phyloP scores from a whole-genome alignment of 2,888 invertebrate genomes.

The Anthrax anthrax region DNA sequence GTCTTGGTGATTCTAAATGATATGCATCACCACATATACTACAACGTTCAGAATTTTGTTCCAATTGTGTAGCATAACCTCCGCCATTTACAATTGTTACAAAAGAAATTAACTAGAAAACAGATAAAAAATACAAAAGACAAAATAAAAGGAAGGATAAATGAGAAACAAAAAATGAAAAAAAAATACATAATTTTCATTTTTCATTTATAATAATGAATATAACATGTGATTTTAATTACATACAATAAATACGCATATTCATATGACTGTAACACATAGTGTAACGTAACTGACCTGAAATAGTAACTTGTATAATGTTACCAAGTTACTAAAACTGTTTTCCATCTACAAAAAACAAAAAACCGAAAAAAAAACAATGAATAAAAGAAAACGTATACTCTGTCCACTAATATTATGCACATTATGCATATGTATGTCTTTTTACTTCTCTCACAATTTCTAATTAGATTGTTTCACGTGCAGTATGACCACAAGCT shows the following conservation, averaged over 20 bases:
- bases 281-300: conserved; percentile 9
- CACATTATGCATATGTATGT: too few relatives aligned
- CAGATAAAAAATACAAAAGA: conserved; percentile 8
- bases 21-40: conserved; percentile 83
- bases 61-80: conserved; percentile 81
- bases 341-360: too few relatives aligned
- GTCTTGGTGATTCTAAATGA: conserved; percentile 53
- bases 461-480: too few relatives aligned
- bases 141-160: too few relatives aligned
- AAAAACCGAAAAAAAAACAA: too few relatives aligned
- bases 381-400: too few relatives aligned
- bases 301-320: conserved; percentile 5
- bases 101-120: conserved; percentile 8
- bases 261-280: too few relatives aligned
- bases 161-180: too few relatives aligned
- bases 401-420: too few relatives aligned
- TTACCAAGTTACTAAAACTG: background rate
- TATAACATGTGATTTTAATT: background rate
- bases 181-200: too few relatives aligned
- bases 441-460: too few relatives aligned
- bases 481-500: too few relatives aligned
- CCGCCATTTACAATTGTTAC: conserved; percentile 48
- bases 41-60: conserved; percentile 71
- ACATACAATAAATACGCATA: background rate
- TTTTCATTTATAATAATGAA: conserved; percentile 2